Base-by-base conservation (phyloP, 2,797 vertebrate genomes). In the Acipenser transmontanus region DNA sequence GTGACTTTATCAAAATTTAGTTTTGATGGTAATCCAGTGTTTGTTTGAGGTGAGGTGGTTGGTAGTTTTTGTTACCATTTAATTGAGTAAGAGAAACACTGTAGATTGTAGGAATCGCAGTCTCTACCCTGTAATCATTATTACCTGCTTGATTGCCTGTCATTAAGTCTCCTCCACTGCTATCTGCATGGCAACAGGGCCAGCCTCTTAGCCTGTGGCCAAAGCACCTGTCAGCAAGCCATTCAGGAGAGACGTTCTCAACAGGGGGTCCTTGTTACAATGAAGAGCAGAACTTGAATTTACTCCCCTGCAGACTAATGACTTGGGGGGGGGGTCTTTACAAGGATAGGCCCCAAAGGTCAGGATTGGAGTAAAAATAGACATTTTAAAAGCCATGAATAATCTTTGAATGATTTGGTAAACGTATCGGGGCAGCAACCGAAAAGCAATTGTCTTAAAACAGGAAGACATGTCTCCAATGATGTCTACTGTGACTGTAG, bases 91-190 rank as follows among this genome's bases (percentile, higher is more conserved):
- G 69, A 67, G 17, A 66, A 49, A 13, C 64, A 61, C 54, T 59
- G 59, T 73, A 65, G 70, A 71, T 77, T 69, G 60, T 59, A 17
- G 62, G 51, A 13, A 70, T 73, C 62, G 50, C 67, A 72, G 59
- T 67, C 72, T 84, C 75, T 80, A 71, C 77, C 74, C 65, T 85
- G 76, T 82, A 81, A 83, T 86, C 77, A 78, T 89, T 72, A 78
- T 87, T 84, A 79, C 75, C 76, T 77, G 71, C 67, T 76, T 85
- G 81, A 89, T 88, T 90, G 84, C 81, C 80, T 82, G 82, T 87
- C 83, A 85, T 87, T 84, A 34, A 34, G 80, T 72, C 81, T 84
- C 78, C 82, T 89, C 86, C 81, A 81, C 74, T 78, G 74, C 77
- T 78, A 79, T 84, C 77, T 84, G 75, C 68, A 70, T 84, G 87